Evolutionary conservation across 1,140 invertebrate genomes (phyloP).

Genomic region (Formica selysi): DNA sequence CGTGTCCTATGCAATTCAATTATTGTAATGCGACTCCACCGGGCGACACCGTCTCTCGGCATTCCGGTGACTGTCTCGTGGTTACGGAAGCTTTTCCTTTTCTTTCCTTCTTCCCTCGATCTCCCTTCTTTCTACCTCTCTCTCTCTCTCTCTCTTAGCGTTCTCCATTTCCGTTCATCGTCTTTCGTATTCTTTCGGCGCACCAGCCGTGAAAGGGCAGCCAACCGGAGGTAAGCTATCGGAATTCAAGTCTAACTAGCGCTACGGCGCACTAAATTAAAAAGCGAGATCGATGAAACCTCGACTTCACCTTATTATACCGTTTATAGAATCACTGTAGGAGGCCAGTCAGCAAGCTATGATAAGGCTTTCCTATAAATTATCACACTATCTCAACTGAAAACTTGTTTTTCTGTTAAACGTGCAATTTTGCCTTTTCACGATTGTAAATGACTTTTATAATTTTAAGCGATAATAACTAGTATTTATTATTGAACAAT

Average conservation of each 20-base stretch:
- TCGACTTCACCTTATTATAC: conserved; percentile 33
- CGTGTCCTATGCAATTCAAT: conserved; percentile 83
- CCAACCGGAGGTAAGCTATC: conserved; percentile 53
- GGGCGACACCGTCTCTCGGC: conserved; percentile 64
- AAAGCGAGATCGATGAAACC: conserved; percentile 35
- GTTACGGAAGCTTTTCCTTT: conserved; percentile 53
- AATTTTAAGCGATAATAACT: conserved; percentile 8
- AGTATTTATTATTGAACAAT: neutral
- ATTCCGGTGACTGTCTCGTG: conserved; percentile 65
- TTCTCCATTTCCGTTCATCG: neutral
- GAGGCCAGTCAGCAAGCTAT: neutral
- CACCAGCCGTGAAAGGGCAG: conserved; percentile 39
- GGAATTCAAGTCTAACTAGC: conserved; percentile 61
- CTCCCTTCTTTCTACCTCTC: neutral
- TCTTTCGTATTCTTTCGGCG: conserved; percentile 43
- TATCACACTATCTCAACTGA: neutral
- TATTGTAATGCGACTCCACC: conserved; percentile 79
- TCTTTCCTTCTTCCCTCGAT: neutral
- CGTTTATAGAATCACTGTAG: neutral
- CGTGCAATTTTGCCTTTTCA: conserved; percentile 5
- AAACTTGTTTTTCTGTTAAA: neutral
- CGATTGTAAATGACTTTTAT: conserved; percentile 4
- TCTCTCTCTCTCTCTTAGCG: neutral
- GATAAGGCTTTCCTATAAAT: conserved; percentile 1
- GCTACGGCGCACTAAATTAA: conserved; percentile 45